Evolutionary conservation across 2,113 vertebrate genomes (phyloP), one percentile per base, ranked within the genome.

Genomic region (Steatornis caripensis): DNA sequence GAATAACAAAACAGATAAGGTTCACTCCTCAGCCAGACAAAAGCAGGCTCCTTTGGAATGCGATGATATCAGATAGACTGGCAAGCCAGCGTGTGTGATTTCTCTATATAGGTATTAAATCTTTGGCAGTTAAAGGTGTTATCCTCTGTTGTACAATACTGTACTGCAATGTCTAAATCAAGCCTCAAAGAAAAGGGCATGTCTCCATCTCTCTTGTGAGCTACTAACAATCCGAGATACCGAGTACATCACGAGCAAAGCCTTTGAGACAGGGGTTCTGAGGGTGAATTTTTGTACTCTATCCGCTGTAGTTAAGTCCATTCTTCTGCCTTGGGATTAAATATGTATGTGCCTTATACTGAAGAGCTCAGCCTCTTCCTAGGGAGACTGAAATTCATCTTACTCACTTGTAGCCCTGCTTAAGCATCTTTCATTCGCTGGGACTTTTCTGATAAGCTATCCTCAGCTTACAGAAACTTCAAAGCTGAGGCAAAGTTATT

Each of bases 381-480:
- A 41, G 60, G 76, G 80, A 96, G 61, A 43, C 57, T 88, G 79
- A 96, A 97, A 96, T 96, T 92, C 90, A 15, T 91, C 92, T 95
- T 1, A 45, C 96, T 97, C 92, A 55, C 51, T 96, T 90, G 55
- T 69, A 78, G 41, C 53, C 39, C 41, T 83, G 20, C 92, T 95
- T 95, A 96, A 97, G 90, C 75, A 69, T 94, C 55, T 89, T 92
- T 96, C 79, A 79, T 96, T 95, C 89, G 57, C 82, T 36, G 34
- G 74, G 72, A 92, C 84, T 96, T 95, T 82, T 92, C 94, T 95
- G 92, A 96, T 97, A 97, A 97, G 93, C 89, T 96, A 55, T 69
- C 64, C 86, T 95, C 53, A 90, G 87, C 91, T 97, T 95, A 96
- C n/a, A 84, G 90, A 94, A 91, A 85, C 94, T 93, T 96, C 97